Evolutionary conservation across 2,888 invertebrate species (phyloP).

Genomic region (Phengaris alcon): DNA sequence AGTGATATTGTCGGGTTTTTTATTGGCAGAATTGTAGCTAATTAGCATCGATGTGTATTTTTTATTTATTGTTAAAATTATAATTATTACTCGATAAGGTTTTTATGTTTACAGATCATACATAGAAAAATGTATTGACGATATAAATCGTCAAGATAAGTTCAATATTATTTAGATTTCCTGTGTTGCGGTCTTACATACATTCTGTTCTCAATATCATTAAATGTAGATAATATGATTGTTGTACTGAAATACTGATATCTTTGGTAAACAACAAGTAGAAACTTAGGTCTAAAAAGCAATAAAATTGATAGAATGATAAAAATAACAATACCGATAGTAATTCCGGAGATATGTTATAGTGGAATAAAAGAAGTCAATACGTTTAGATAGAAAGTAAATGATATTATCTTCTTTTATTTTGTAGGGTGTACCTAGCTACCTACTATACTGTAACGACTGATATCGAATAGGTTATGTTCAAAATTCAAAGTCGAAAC

Average conservation of each 20-base stretch:
- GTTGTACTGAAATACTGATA: background rate
- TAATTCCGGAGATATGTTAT: background rate
- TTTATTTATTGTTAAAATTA: background rate
- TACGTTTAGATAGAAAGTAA: background rate
- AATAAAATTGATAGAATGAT: background rate
- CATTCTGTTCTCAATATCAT: background rate
- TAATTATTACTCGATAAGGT: background rate
- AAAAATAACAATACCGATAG: background rate
- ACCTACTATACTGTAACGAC: background rate
- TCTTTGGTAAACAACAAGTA: background rate
- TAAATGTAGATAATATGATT: background rate
- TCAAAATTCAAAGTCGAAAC: too few species aligned
- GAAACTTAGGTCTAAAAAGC: background rate
- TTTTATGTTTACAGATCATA: background rate
- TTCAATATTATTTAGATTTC: background rate
- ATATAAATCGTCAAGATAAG: too few species aligned
- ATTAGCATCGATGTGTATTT: background rate
- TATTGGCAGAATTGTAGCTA: background rate
- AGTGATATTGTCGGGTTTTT: constrained; percentile 4
- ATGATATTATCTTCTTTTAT: background rate
- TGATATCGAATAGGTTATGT: too few species aligned
- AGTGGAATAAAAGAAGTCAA: background rate
- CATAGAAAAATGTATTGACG: background rate
- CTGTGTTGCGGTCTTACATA: background rate
- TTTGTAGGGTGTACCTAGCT: background rate